These are phyloP conservation scores for Scaptomyza reducta DNA, from an alignment of 2,888 invertebrate genomes.

Conservation along the genomic window DNA sequence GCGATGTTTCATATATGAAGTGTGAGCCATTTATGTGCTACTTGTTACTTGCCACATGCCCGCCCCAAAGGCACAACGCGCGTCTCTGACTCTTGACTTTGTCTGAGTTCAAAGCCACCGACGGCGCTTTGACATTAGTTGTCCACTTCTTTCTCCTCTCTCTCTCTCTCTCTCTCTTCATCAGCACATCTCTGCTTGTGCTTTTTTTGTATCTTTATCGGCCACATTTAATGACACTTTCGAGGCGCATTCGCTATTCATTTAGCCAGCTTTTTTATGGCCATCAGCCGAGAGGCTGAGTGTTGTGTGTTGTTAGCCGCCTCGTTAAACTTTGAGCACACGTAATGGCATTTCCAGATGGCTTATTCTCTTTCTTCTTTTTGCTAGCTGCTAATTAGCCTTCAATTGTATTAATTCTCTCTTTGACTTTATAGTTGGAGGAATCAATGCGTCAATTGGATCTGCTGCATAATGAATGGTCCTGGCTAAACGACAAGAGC, in stretches of 20 bases:
- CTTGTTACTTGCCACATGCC: constrained; percentile 68
- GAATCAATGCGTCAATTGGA: constrained; percentile 68
- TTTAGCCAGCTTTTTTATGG: constrained; percentile 47
- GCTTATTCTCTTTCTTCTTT: not conserved
- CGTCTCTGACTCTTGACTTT: constrained; percentile 2
- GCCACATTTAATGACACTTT: constrained; percentile 47
- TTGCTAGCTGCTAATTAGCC: constrained; percentile 55
- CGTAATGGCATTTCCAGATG: constrained; percentile 26
- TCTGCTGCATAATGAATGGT: constrained; percentile 40
- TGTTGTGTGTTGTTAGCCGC: constrained; percentile 35
- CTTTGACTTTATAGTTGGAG: constrained; percentile 49
- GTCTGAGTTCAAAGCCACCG: constrained; percentile 43
- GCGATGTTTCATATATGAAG: constrained; percentile 53
- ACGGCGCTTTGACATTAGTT: constrained; percentile 46
- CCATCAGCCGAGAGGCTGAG: constrained; percentile 16
- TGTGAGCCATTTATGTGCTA: constrained; percentile 69
- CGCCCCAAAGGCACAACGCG: constrained; percentile 20
- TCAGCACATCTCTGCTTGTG: not conserved
- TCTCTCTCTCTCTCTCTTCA: not conserved
- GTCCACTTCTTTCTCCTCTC: constrained; percentile 20
- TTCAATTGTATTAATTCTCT: constrained; percentile 23
- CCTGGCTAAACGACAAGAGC: constrained; percentile 22
- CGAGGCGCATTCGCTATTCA: constrained; percentile 46
- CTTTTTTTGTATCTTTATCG: constrained; percentile 17
- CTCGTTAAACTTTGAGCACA: constrained; percentile 34